A percentile compares a stretch with the other conserved stretches of the same genome.
Evolutionary conservation across 2,797 vertebrate genomes (phyloP).

Genomic region (Hylomyscus alleni): DNA sequence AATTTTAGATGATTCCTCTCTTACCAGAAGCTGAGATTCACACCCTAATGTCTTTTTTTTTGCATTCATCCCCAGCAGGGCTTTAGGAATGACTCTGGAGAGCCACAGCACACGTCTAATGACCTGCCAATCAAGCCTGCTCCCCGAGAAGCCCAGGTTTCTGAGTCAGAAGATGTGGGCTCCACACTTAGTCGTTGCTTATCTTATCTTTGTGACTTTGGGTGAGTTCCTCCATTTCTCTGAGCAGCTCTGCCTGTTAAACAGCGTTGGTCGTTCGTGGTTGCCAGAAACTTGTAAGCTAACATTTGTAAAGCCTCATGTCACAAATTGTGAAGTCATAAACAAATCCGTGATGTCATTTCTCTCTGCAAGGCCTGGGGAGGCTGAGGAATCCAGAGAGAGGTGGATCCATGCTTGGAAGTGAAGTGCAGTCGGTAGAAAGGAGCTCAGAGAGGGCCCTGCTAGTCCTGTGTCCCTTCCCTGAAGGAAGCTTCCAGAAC

Average conservation of each 20-base stretch:
- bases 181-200: neutral
- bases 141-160: neutral
- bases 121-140: neutral
- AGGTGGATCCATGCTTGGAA: neutral
- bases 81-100: neutral
- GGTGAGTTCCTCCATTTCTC: constrained; percentile 1
- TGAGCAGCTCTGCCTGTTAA: neutral
- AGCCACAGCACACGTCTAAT: neutral
- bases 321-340: neutral
- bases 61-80: neutral
- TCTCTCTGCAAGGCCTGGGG: neutral
- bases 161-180: constrained; percentile 2
- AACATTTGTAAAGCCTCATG: neutral
- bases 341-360: neutral
- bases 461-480: neutral
- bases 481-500: neutral
- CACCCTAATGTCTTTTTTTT: neutral
- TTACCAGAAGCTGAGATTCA: neutral
- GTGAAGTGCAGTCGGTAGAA: neutral
- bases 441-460: neutral
- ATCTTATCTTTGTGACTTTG: constrained; percentile 44
- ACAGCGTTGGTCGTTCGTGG: neutral
- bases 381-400: neutral
- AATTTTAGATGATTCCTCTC: constrained; percentile 42
- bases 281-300: neutral